Conservation (phyloP, 2,797 vertebrate genomes). For the Coracias cyanogaster region DNA sequence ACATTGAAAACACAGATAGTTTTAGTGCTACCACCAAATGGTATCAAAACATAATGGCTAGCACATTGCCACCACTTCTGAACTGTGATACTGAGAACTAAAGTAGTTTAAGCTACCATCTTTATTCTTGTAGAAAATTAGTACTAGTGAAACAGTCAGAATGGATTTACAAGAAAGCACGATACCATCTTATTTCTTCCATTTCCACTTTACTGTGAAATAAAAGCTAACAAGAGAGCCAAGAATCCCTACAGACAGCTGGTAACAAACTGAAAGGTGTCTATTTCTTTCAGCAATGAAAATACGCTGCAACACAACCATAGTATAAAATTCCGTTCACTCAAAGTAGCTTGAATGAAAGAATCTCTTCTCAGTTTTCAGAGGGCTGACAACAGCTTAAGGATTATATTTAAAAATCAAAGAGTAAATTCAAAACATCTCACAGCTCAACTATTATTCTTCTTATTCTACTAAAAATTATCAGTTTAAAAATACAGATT, state of each 20-base stretch:
- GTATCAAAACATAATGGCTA: neutral
- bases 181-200: slow-evolving; percentile 8
- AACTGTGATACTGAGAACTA: neutral
- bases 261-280: neutral
- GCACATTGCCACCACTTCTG: neutral
- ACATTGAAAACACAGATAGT: neutral
- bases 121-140: neutral
- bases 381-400: neutral
- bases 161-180: slow-evolving; percentile 30
- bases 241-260: neutral
- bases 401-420: neutral
- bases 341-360: neutral
- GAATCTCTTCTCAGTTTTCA: neutral
- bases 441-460: neutral
- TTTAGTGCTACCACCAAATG: neutral
- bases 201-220: neutral
- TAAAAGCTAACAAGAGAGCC: neutral
- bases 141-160: neutral
- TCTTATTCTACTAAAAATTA: neutral
- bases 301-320: neutral
- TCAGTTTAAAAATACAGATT: neutral
- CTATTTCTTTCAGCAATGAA: neutral
- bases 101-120: neutral
- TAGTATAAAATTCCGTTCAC: neutral
- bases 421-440: neutral